Evolutionary conservation across 2,113 vertebrate species (phyloP), one percentile per base, ranked within the genome.

Genomic region (Xyliphius kryptos): DNA sequence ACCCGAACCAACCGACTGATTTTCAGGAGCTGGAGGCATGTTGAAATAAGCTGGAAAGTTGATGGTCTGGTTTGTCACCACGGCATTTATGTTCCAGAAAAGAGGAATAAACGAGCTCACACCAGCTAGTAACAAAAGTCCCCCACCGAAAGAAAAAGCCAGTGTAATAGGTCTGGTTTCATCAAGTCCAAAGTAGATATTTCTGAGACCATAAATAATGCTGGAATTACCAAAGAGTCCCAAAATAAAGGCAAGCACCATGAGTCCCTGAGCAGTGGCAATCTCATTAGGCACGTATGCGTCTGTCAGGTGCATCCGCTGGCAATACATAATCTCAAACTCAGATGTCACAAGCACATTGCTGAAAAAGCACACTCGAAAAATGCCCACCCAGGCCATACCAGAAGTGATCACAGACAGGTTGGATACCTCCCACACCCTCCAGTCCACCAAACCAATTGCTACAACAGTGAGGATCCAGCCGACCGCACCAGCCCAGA

Each of bases 11-110:
- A 74, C 50, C 2, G 78, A 58, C 68, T 92, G 91, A 0, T 11
- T 63, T 0, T 3, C 5, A 0, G 90, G 89, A 1, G 77, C 80
- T 8, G 43, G 52, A 1, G 91, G 89, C 66, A 93, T 60, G 13
- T 72, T 57, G 53, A 86, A 90, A 6, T 79, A 72, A 0, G 75
- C 60, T 0, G 89, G 88, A 70, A 94, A 92, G 7, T 1, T 1
- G 41, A 90, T 87, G 59, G 78, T 82, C 65, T 76, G 76, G 71
- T 90, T 89, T 60, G 59, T 83, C 48, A 79, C 57, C 66, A 87
- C 73, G 0, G 85, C 81, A 61, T 37, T 79, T 69, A 87, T 64
- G 72, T 88, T 91, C 86, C 89, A 90, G 48, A 76, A 61, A 0
- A 9, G 70, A 0, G 87, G 77, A 13, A 87, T 9, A 0, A 81